Conservation (phyloP, 1,140 invertebrate genomes). For the Centruroides sculpturatus region DNA sequence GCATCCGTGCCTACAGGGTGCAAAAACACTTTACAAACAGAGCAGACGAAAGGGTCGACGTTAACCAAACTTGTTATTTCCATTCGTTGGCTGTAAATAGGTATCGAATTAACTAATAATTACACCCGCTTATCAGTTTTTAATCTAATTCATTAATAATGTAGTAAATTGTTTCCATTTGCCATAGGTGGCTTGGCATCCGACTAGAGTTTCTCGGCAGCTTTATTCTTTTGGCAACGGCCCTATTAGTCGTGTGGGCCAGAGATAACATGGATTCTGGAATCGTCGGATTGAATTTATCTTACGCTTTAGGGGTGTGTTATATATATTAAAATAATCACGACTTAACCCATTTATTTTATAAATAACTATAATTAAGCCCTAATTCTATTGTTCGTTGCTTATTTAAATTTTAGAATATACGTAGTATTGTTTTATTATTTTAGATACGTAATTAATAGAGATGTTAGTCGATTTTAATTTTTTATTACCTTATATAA, state of each 20-base stretch:
- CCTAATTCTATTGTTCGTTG: no score
- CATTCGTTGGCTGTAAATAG: not conserved
- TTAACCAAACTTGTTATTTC: not conserved
- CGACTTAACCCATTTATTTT: no score
- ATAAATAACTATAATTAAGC: no score
- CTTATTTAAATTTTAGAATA: no score
- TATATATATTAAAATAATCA: no score
- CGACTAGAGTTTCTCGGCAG: constrained; percentile 16
- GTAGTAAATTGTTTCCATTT: not conserved
- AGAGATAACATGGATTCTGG: constrained; percentile 15
- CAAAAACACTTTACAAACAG: constrained; percentile 25
- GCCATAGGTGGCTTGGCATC: constrained; percentile 1
- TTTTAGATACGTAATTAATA: no score
- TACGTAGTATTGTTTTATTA: no score
- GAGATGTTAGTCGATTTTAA: no score
- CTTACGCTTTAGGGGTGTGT: constrained; percentile 16
- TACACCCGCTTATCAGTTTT: no score
- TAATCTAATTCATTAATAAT: not conserved
- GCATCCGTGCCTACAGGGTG: constrained; percentile 27
- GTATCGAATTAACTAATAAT: no score
- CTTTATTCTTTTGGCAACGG: constrained; percentile 20
- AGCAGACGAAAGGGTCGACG: constrained; percentile 35
- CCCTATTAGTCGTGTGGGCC: constrained; percentile 21
- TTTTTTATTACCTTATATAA: no score
- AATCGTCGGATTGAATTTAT: constrained; percentile 22